Base-by-base conservation (phyloP, 2,113 vertebrate species). In the Isurus oxyrinchus region DNA sequence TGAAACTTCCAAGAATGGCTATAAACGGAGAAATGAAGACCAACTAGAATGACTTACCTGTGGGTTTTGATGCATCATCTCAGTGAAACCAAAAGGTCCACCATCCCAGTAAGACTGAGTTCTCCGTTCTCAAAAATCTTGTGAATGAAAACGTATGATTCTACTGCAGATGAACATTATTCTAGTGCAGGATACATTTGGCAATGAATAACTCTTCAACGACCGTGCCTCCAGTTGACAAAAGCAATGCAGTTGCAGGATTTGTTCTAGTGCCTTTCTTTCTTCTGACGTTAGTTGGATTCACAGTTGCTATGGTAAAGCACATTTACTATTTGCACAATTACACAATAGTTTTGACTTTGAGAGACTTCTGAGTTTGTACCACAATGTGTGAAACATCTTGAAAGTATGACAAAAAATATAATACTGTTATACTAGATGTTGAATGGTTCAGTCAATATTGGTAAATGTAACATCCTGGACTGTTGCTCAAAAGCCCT, bases 211-310 rank as follows among this genome's bases (percentile, higher is more conserved):
- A 95, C 49, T 94, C 59, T 63, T 95, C 97, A 96, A 99, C 99
- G 5, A 98, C 97, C n/a, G 97, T 98, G 97, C 96, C 97, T 57
- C 98, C 98, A 66, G 97, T 97, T 96, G 97, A 97, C 95, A 86
- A 97, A 25, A 97, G 98, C 0, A 98, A 98, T 96, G 97, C 97
- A 96, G 97, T 98, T 96, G 98, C 98, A 97, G 97, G 98, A 97
- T 99, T 98, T 76, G 97, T 99, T 86, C 97, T 99, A 97, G 98
- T 99, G 5, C 99, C 99, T 3, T 98, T 99, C 97, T 97, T 99
- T 97, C 97, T 99, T 97, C 97, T 99, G 98, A 99, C 98, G 63
- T 96, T 99, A 49, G 96, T 98, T 2, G 99, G 99, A 3, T 98
- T 99, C 94, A 97, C 98, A 96, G 97, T 98, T 97, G 99, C 98